phyloP scores from a whole-genome alignment of 92 coral and sea anemone species.

The Diadumene lineata region DNA sequence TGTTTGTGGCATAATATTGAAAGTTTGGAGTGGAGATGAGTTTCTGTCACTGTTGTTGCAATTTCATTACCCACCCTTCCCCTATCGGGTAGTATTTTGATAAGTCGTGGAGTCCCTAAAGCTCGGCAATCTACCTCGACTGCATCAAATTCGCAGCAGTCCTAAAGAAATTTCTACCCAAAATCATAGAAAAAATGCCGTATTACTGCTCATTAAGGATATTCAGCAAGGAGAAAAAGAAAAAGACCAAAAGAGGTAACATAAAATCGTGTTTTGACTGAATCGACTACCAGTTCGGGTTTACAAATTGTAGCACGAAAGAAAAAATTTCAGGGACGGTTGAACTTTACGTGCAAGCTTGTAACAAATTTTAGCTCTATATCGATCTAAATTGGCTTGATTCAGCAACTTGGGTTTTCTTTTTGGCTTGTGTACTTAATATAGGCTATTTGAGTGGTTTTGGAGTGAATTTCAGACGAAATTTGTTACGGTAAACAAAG shows the following conservation, averaged over 20 bases:
- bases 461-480: neutral
- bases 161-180: constrained; percentile 9
- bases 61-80: too few relatives aligned
- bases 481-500: neutral
- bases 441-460: neutral
- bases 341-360: too few relatives aligned
- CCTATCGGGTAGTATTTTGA: neutral
- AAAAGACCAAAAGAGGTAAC: constrained; percentile 63
- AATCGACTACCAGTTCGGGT: too few relatives aligned
- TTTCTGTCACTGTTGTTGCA: too few relatives aligned
- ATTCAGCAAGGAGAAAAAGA: constrained; percentile 77
- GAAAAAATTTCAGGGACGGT: neutral
- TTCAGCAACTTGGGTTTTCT: neutral
- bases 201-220: constrained; percentile 76
- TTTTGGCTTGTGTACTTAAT: neutral
- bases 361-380: too few relatives aligned
- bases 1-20: too few relatives aligned
- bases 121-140: neutral
- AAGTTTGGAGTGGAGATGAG: too few relatives aligned
- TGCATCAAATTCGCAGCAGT: constrained; percentile 11
- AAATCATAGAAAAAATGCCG: constrained; percentile 37
- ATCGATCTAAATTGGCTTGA: constrained; percentile 15
- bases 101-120: neutral
- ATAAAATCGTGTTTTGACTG: too few relatives aligned
- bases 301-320: too few relatives aligned